These are phyloP conservation scores for Odontocerum albicorne DNA, from an alignment of 2,888 invertebrate species.

Conservation along the genomic window DNA sequence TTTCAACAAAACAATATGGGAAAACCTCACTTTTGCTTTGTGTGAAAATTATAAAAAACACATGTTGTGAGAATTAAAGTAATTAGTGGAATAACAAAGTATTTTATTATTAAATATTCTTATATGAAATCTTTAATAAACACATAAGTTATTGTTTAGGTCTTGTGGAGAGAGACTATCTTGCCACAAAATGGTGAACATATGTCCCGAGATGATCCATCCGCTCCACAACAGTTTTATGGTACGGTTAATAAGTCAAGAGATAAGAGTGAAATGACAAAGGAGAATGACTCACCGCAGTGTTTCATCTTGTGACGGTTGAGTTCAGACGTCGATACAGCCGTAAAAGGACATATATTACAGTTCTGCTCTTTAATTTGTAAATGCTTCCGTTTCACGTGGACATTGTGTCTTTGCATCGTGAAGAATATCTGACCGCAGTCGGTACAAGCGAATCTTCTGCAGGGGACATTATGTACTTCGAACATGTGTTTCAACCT, in stretches of 20 bases:
- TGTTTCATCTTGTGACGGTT: background rate
- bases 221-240: background rate
- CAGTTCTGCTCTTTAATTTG: slow-evolving; percentile 10
- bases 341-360: slow-evolving; percentile 1
- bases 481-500: slow-evolving; percentile 23
- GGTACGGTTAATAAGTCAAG: background rate
- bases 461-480: slow-evolving; percentile 13
- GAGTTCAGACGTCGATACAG: background rate
- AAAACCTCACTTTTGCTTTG: no score
- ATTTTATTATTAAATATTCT: no score
- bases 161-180: no score
- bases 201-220: background rate
- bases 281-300: background rate
- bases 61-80: no score
- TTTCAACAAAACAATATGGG: no score
- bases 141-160: no score
- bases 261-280: background rate
- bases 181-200: background rate
- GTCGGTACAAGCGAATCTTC: slow-evolving; percentile 8
- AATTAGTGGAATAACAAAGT: no score
- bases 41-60: no score
- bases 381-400: slow-evolving; percentile 17
- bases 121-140: no score
- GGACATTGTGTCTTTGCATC: slow-evolving; percentile 11
- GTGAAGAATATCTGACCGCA: slow-evolving; percentile 20